Percentiles rank a stretch among this genome's conserved stretches.
phyloP scores from a whole-genome alignment of 1,140 invertebrate species.

The Drosophila miranda region DNA sequence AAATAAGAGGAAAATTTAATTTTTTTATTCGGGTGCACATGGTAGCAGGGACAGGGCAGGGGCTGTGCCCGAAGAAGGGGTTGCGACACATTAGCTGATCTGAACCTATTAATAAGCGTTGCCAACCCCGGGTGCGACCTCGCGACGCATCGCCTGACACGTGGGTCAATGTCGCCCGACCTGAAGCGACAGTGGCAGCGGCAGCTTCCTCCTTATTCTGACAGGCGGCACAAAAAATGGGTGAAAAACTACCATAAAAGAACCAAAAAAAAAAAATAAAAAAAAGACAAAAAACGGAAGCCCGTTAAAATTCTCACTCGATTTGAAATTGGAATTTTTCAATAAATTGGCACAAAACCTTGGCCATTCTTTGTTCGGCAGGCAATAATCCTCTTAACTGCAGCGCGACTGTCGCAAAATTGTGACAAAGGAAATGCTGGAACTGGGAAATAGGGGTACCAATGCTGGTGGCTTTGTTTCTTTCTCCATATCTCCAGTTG shows the following conservation, averaged over 20 bases:
- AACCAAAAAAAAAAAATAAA: slow-evolving; percentile 30
- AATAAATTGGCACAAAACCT: slow-evolving; percentile 72
- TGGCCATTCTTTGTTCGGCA: slow-evolving; percentile 33
- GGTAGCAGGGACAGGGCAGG: slow-evolving; percentile 25
- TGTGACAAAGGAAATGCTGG: slow-evolving; percentile 51
- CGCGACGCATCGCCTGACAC: slow-evolving; percentile 54
- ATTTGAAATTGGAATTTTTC: slow-evolving; percentile 66
- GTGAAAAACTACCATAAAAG: slow-evolving; percentile 53
- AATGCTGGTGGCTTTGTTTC: slow-evolving; percentile 29
- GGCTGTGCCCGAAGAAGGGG: slow-evolving; percentile 54
- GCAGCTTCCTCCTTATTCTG: slow-evolving; percentile 18
- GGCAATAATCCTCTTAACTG: slow-evolving; percentile 80
- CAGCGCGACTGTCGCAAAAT: slow-evolving; percentile 74
- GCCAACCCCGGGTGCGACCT: slow-evolving; percentile 65
- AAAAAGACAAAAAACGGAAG: slow-evolving; percentile 26
- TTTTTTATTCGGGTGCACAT: slow-evolving; percentile 46
- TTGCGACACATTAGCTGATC: slow-evolving; percentile 76
- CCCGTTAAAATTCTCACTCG: slow-evolving; percentile 58
- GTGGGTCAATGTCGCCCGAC: slow-evolving; percentile 67
- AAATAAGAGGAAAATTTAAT: slow-evolving; percentile 50
- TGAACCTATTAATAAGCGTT: slow-evolving; percentile 81
- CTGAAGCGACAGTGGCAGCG: slow-evolving; percentile 11
- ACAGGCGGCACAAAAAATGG: slow-evolving; percentile 62
- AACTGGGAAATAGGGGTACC: slow-evolving; percentile 24
- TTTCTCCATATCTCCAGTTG: background rate